Evolutionary conservation across 1,140 invertebrate species (phyloP), one percentile per base, ranked within the genome.

Genomic region (Lutraria rhynchaena): DNA sequence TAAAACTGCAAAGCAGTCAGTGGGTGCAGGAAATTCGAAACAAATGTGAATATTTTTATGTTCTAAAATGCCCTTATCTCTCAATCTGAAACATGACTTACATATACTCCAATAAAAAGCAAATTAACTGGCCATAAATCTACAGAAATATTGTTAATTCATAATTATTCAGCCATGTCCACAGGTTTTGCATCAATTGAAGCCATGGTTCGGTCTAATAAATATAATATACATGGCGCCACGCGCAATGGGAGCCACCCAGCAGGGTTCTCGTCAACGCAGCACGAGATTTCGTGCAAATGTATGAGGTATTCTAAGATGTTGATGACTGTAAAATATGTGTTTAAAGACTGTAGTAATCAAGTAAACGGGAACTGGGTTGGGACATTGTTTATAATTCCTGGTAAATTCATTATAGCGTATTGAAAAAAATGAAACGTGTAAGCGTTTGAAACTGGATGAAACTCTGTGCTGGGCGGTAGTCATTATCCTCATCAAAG

Each of bases 331-430:
- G 33, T 46, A 29, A 77, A 67, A 77, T 65, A 75, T 75, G 71
- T 61, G 71, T 75, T 75, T 75, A 77, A 77, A 77, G 75, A 77
- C 75, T 61, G 75, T 65, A 49, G 33, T 65, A 77, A 70, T 80
- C 63, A 70, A 70, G 37, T 41, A 70, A 58, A 31, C 37, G 58
- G 63, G 46, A 67, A 33, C n/a, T 61, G 75, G 75, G 49, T 61
- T 60, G 73, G 75, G 60, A 55, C 55, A 53, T 37, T 29, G 35
- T 37, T 65, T 67, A 24, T 35, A 53, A 53, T 58, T 70, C 60
- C 76, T 80, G 76, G 76, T 33, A 70, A 60, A 70, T 80, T 70
- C 76, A 80, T 80, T 70, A 80, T 31, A 46, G 24, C 57, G 57
- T 58, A 60, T 58, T 35, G 51, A 57, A 60, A 70, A 58, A 70